phyloP scores from a whole-genome alignment of 2,888 invertebrate species.

The Sussaba pulchella region DNA sequence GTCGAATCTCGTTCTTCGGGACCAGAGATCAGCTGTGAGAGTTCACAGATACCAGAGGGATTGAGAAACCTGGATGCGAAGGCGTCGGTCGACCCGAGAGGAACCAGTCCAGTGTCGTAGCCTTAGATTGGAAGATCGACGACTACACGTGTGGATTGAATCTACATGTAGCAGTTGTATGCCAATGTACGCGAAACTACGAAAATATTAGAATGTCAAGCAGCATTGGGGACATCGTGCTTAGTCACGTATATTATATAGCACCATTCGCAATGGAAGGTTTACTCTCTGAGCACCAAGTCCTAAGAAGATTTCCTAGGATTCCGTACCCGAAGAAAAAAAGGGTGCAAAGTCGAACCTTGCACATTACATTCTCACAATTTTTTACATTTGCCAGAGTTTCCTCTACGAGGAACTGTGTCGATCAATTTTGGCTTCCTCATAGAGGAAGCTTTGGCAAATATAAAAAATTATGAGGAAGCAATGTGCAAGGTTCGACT shows the following conservation, averaged over 20 bases:
- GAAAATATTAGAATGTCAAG: slow-evolving; percentile 4
- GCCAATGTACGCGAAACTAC: background rate
- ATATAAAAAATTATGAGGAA: too few relatives aligned
- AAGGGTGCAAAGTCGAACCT: too few relatives aligned
- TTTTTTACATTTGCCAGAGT: too few relatives aligned
- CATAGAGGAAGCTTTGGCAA: too few relatives aligned
- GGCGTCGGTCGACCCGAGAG: background rate
- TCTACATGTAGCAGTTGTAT: slow-evolving; percentile 3
- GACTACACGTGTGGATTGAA: background rate
- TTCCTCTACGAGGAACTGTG: too few relatives aligned
- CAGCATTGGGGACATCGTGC: slow-evolving; percentile 26
- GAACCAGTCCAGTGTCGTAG: background rate
- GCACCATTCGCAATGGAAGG: background rate
- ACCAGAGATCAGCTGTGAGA: slow-evolving; percentile 32
- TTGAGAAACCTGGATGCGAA: slow-evolving; percentile 20
- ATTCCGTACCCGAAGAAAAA: too few relatives aligned
- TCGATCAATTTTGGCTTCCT: too few relatives aligned
- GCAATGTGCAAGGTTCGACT: too few relatives aligned
- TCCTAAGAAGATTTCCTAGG: too few relatives aligned
- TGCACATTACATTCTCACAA: too few relatives aligned
- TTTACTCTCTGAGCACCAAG: too few relatives aligned
- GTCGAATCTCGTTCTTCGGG: slow-evolving; percentile 13
- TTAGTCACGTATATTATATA: background rate
- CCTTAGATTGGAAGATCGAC: background rate
- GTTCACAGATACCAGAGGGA: slow-evolving; percentile 27